phyloP scores from a whole-genome alignment of 1,140 invertebrate species.

The Tetramorium alpestre region DNA sequence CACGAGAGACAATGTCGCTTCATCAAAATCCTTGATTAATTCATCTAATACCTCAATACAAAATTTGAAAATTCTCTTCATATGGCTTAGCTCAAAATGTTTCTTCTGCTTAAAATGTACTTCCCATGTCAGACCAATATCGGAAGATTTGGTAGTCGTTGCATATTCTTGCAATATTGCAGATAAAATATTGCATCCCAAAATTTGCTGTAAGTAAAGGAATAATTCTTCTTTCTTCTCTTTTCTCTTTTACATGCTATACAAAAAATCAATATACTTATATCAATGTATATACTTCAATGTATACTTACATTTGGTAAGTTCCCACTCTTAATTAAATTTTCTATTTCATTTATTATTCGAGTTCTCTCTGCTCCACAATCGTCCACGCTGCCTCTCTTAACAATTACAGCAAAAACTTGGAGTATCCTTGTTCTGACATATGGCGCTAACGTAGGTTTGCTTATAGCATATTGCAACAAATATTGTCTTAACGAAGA shows the following conservation, averaged over 20 bases:
- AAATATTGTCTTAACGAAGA: constrained; percentile 92
- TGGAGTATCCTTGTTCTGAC: constrained; percentile 90
- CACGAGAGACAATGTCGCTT: constrained; percentile 86
- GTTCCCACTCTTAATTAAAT: constrained; percentile 89
- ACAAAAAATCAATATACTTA: neutral
- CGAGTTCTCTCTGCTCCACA: constrained; percentile 89
- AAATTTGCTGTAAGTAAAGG: constrained; percentile 86
- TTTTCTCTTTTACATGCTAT: neutral
- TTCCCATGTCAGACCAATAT: constrained; percentile 94
- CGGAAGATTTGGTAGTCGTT: constrained; percentile 93
- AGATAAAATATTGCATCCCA: constrained; percentile 93
- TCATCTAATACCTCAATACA: constrained; percentile 87
- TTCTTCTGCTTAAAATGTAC: constrained; percentile 94
- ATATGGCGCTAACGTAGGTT: constrained; percentile 87
- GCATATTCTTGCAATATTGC: constrained; percentile 95
- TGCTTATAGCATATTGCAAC: constrained; percentile 91
- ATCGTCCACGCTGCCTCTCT: constrained; percentile 92
- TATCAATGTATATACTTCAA: constrained; percentile 5
- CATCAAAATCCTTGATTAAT: constrained; percentile 86
- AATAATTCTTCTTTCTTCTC: neutral
- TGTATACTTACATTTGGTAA: constrained; percentile 84
- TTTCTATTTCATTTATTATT: constrained; percentile 91
- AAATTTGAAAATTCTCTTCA: constrained; percentile 93
- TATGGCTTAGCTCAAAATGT: constrained; percentile 92
- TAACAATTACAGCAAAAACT: constrained; percentile 95